A percentile compares a stretch with the other conserved stretches of the same genome.
phyloP scores from a whole-genome alignment of 2,797 vertebrate genomes.

The Okamejei kenojei region DNA sequence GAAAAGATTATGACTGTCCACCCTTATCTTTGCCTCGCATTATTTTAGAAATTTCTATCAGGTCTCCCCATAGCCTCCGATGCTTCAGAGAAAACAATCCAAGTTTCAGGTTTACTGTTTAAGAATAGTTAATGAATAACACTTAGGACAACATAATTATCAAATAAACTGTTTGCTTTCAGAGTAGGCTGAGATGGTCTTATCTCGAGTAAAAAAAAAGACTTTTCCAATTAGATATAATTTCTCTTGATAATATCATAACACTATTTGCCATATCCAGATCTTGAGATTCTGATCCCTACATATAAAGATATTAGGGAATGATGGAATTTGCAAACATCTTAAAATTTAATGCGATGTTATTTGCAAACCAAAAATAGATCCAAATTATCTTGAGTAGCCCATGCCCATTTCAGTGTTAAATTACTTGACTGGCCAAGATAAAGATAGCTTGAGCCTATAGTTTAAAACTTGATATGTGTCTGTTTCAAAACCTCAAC shows the following conservation, averaged over 20 bases:
- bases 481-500: not conserved
- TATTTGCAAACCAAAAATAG: not conserved
- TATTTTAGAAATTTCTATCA: no score
- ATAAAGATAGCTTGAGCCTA: not conserved
- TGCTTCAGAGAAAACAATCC: no score
- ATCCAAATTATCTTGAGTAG: not conserved
- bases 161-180: not conserved
- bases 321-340: not conserved
- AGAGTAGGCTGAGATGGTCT: not conserved
- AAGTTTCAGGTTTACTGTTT: not conserved
- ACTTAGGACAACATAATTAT: not conserved
- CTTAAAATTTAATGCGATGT: not conserved
- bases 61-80: no score
- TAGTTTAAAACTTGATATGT: slow-evolving; percentile 5
- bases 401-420: not conserved
- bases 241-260: not conserved
- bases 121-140: not conserved
- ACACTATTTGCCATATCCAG: no score
- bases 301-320: not conserved
- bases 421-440: not conserved
- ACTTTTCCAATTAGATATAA: not conserved
- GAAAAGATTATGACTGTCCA: no score
- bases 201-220: not conserved
- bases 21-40: no score
- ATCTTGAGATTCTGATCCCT: no score